phyloP scores from a whole-genome alignment of 2,888 invertebrate genomes.

The Mantis religiosa region DNA sequence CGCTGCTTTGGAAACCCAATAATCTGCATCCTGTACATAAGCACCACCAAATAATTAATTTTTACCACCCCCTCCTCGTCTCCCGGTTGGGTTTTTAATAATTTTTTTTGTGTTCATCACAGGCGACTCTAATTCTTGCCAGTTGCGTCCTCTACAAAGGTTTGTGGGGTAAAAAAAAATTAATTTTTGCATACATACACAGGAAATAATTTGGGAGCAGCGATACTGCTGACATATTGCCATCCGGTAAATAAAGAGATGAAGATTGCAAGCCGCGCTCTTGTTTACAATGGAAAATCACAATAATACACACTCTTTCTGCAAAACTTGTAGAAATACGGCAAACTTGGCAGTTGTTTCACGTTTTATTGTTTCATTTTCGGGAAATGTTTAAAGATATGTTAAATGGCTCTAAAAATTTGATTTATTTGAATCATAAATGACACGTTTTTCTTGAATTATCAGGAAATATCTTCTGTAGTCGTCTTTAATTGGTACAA shows the following conservation, averaged over 20 bases:
- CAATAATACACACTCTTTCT: no score
- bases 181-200: not conserved
- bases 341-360: no score
- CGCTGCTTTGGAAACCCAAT: not conserved
- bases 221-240: not conserved
- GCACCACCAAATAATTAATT: conserved; percentile 3
- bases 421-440: no score
- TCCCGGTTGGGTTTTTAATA: not conserved
- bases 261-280: no score
- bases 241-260: not conserved
- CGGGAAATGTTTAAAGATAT: no score
- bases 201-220: not conserved
- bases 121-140: not conserved
- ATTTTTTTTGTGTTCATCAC: not conserved
- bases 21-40: not conserved
- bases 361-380: no score
- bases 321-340: no score
- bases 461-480: no score
- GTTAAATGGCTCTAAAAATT: no score
- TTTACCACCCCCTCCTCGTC: not conserved
- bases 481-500: no score
- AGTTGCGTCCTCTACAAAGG: not conserved
- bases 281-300: no score
- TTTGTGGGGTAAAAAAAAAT: not conserved
- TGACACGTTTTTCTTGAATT: no score